These are phyloP conservation scores for Synergus laeviventris DNA, from an alignment of 2,888 invertebrate species.

Conservation along the genomic window DNA sequence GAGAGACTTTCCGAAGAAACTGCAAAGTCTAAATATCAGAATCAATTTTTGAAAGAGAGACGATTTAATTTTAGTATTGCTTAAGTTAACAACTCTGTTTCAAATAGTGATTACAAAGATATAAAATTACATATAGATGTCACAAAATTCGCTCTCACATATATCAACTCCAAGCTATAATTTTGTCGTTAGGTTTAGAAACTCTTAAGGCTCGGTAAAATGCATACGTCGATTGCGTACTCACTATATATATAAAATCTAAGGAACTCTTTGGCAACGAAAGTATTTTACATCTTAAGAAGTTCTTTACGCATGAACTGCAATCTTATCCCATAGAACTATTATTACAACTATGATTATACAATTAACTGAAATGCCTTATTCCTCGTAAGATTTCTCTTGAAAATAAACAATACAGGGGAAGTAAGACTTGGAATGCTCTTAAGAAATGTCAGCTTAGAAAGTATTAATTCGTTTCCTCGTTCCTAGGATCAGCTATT, in stretches of 20 bases:
- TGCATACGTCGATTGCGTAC: background rate
- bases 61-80: background rate
- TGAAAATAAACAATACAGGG: background rate
- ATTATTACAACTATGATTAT: background rate
- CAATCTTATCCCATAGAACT: background rate
- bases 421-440: background rate
- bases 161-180: constrained; percentile 1
- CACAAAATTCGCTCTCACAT: background rate
- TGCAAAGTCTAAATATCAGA: background rate
- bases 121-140: background rate
- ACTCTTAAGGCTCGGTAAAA: background rate
- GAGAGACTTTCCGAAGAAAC: too few relatives aligned
- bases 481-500: background rate
- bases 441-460: background rate
- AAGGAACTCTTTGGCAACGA: background rate
- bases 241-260: background rate
- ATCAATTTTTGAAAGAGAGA: background rate
- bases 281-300: background rate
- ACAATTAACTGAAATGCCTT: background rate
- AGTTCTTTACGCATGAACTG: background rate
- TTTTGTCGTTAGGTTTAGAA: background rate
- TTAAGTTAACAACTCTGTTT: background rate
- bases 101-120: background rate
- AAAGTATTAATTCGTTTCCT: background rate
- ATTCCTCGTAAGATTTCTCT: background rate